phyloP scores from a whole-genome alignment of 2,113 vertebrate species.

The Hydropotes inermis region DNA sequence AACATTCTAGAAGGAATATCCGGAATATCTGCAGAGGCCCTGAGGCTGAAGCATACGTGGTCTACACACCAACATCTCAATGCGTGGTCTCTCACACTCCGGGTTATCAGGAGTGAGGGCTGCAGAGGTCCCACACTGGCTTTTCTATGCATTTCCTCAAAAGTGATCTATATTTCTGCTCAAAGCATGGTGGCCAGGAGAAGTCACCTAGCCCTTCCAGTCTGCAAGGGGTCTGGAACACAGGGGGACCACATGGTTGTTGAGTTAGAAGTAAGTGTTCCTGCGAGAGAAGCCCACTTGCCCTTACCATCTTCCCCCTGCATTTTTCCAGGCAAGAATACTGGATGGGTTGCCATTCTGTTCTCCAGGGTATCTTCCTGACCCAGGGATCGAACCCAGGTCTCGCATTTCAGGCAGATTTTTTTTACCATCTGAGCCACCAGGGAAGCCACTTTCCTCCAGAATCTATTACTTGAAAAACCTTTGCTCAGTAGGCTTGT shows the following conservation, averaged over 20 bases:
- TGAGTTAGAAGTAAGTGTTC: background rate
- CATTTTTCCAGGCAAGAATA: background rate
- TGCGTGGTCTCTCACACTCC: background rate
- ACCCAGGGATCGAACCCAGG: background rate
- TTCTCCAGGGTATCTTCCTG: background rate
- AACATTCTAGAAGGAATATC: background rate
- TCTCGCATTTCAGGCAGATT: background rate
- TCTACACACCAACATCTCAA: background rate
- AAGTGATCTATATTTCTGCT: background rate
- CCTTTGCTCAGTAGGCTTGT: background rate
- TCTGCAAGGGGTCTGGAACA: background rate
- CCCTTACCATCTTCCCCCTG: background rate
- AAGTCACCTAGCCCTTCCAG: background rate
- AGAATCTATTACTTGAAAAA: constrained; percentile 6
- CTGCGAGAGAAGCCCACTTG: background rate
- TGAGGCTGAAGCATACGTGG: background rate
- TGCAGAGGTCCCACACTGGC: fast-evolving
- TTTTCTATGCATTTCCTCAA: background rate
- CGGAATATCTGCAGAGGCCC: background rate
- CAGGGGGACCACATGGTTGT: fast-evolving
- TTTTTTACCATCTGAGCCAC: background rate
- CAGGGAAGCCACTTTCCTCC: background rate
- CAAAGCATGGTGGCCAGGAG: background rate
- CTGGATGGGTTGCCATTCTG: background rate
- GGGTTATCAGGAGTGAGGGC: fast-evolving